Percentiles rank a stretch among this genome's conserved stretches.
Evolutionary conservation across 2,113 vertebrate species (phyloP).

Genomic region (Campylomormyrus numenius): DNA sequence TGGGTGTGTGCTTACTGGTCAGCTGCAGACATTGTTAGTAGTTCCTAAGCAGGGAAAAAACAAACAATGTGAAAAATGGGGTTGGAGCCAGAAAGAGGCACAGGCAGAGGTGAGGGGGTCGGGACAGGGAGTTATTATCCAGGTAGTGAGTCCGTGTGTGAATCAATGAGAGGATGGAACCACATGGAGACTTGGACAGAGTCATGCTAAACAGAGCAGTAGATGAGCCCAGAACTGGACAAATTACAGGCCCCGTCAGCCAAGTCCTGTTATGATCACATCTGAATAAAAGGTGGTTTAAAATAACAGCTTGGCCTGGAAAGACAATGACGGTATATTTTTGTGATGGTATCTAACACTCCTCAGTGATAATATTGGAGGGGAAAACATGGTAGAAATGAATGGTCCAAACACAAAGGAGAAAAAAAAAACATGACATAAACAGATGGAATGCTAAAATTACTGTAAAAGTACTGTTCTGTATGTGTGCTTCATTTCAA

Average conservation of each 20-base stretch:
- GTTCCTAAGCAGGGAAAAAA: not conserved
- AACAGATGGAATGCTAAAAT: constrained; percentile 3
- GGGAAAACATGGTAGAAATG: constrained; percentile 2
- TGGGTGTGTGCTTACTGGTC: not conserved
- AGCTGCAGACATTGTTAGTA: not conserved
- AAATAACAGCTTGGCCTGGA: constrained; percentile 25
- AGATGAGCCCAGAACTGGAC: not conserved
- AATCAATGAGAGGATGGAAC: not conserved
- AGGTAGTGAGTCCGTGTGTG: not conserved
- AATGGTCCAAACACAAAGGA: constrained; percentile 18
- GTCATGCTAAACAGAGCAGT: not conserved
- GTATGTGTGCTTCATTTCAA: constrained; percentile 1
- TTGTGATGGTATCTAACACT: constrained; percentile 21
- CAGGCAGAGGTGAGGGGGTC: too few relatives aligned
- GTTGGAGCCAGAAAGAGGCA: not conserved
- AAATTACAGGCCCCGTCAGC: not conserved
- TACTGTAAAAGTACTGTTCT: not conserved
- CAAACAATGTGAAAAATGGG: not conserved
- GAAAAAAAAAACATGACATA: not conserved
- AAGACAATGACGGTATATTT: constrained; percentile 20
- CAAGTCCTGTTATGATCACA: not conserved
- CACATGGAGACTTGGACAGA: constrained; percentile 7
- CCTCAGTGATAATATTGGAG: not conserved
- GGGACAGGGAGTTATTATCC: not conserved
- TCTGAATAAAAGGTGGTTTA: constrained; percentile 1